Evolutionary conservation across 2,113 vertebrate species (phyloP).

Genomic region (Labrus mixtus): DNA sequence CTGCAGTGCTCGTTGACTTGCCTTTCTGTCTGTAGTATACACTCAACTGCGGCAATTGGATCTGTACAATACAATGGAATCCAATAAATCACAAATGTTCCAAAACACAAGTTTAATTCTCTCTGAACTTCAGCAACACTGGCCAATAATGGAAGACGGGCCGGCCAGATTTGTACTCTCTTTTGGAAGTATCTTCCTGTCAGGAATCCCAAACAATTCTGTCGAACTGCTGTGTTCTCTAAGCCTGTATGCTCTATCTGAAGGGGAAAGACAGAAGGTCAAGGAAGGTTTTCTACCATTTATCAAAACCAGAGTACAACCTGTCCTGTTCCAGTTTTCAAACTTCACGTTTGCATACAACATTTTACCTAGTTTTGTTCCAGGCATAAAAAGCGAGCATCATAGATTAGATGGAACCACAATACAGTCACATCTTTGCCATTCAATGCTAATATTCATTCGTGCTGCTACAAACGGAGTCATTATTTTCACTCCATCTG

Average conservation of each 20-base stretch:
- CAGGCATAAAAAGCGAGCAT: background rate
- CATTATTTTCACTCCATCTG: background rate
- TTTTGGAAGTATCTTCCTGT: background rate
- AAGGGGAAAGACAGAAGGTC: background rate
- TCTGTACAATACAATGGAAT: background rate
- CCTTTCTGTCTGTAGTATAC: background rate
- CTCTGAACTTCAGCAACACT: background rate
- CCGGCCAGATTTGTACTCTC: background rate
- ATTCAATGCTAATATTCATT: slow-evolving; percentile 2
- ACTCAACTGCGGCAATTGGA: background rate
- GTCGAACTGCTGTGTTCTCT: background rate
- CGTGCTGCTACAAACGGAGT: background rate
- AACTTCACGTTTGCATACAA: too few species aligned
- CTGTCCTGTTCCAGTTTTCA: background rate
- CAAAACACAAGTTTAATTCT: slow-evolving; percentile 8
- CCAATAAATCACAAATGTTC: background rate
- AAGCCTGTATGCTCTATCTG: background rate
- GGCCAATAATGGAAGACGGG: background rate
- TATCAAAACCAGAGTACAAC: background rate
- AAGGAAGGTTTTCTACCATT: background rate
- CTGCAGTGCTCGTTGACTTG: background rate
- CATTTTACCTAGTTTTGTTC: background rate
- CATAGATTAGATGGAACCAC: background rate
- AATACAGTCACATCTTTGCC: background rate
- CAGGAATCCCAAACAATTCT: background rate